Percentiles rank a stretch among this genome's conserved stretches.
These are phyloP conservation scores for Columba janthina DNA, from an alignment of 2,113 vertebrate genomes.

Conservation along the genomic window DNA sequence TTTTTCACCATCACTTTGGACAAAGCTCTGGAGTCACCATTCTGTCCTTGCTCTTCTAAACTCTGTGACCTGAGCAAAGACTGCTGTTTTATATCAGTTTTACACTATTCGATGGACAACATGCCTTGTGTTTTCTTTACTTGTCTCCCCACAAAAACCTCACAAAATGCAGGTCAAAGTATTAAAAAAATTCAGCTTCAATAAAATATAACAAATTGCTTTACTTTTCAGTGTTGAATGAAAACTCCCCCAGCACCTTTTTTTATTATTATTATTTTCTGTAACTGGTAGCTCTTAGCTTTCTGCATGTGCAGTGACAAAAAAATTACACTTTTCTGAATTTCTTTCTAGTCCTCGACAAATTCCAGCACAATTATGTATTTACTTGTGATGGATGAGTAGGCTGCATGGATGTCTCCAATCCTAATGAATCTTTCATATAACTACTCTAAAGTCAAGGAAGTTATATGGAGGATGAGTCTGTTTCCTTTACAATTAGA, in stretches of 20 bases:
- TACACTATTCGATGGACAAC: not conserved
- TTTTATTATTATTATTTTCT: not conserved
- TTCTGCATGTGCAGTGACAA: not conserved
- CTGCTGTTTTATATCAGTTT: conserved; percentile 8
- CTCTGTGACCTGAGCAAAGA: not conserved
- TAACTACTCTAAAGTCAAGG: not conserved
- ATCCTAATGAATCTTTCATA: not conserved
- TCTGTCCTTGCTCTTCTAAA: not conserved
- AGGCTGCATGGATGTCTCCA: not conserved
- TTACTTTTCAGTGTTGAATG: not conserved
- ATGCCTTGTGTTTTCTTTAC: not conserved
- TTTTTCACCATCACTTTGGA: not conserved
- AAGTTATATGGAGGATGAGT: not conserved
- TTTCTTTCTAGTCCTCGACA: not conserved
- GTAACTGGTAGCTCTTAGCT: not conserved
- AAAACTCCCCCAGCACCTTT: not conserved
- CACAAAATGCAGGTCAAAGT: not conserved
- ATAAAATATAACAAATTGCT: not conserved
- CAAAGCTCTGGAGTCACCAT: not conserved
- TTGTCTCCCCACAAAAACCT: not conserved
- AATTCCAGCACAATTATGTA: not conserved
- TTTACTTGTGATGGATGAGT: not conserved
- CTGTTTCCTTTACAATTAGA: not conserved
- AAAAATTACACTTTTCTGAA: not conserved
- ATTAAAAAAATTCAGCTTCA: not conserved